Evolutionary conservation across 2,888 invertebrate species (phyloP).

Genomic region (Chloromyia formosa): DNA sequence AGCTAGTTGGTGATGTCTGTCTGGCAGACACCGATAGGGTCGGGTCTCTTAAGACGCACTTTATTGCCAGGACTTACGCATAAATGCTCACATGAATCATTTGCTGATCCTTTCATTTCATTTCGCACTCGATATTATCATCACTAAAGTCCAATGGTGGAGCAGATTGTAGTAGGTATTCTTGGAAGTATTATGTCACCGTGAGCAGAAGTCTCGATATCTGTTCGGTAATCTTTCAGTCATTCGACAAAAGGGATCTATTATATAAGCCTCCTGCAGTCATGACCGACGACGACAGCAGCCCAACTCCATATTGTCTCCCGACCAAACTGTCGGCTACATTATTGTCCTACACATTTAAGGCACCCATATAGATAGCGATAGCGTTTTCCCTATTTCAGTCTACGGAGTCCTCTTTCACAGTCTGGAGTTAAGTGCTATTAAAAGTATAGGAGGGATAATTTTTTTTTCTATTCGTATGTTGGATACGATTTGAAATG

Average conservation of each 20-base stretch:
- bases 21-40: not conserved
- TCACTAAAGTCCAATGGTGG: not conserved
- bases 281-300: not conserved
- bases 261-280: not conserved
- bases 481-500: slow-evolving; percentile 22
- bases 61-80: slow-evolving; percentile 20
- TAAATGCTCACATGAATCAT: slow-evolving; percentile 28
- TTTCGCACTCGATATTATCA: not conserved
- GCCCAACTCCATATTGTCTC: not conserved
- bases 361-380: not conserved
- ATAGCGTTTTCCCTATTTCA: slow-evolving; percentile 27
- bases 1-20: not conserved
- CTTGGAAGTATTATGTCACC: not conserved
- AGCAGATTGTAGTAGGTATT: not conserved
- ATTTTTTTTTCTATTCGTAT: slow-evolving; percentile 18
- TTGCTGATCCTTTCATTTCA: slow-evolving; percentile 22
- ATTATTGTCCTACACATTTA: not conserved
- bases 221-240: not conserved
- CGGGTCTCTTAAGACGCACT: not conserved
- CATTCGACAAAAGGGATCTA: not conserved
- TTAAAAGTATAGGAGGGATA: slow-evolving; percentile 23
- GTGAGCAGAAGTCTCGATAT: not conserved
- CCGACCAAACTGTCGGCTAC: not conserved
- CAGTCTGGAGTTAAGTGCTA: slow-evolving; percentile 38
- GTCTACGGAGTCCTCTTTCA: slow-evolving; percentile 1